Base-by-base conservation (phyloP, 1,140 invertebrate genomes). In the Leptestheria dahalacensis region DNA sequence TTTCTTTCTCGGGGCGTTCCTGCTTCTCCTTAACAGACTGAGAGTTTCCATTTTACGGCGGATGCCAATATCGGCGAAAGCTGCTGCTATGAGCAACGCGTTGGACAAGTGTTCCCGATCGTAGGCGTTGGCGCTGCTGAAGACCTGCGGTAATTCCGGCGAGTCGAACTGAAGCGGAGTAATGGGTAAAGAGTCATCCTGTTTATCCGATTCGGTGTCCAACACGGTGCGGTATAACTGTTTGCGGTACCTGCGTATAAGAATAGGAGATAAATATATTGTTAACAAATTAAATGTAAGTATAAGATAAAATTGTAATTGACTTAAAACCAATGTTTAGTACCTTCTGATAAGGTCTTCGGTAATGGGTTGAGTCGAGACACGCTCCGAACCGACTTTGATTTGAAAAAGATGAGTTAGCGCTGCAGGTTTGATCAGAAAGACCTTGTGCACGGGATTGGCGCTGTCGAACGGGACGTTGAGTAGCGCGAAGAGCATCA, bases 81-180 rank as follows among this genome's bases (percentile, higher is more conserved):
- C 53, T 56, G 41, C 23, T 11, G 53, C 53, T 56, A 56, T 56
- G 10, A 56, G 10, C 25, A 56, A 29, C 2, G 53, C 28, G 26
- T 29, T 56, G 9, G 53, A 33, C 18, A 56, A 56, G 1, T 56
- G 28, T 56, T 56, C 53, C 53, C 53, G 53, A 23, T 25, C 23
- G n/a, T 18, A 56, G 20, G 33, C 26, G 18, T 56, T 56, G 9
- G 18, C 20, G 4, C 24, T 28, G 21, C 21, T 25, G 26, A 28
- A 56, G 15, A 10, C 2, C 9, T 47, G 18, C 20, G 26, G 23
- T 25, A 29, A 15, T 26, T 56, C 53, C 15, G 28, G 20, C 9
- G 53, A 3, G 12, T 33, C 28, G 24, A 12, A 20, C 20, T 21
- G 20, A 20, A 20, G 10, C 15, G 53, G 41, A 56, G 18, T 33